phyloP scores from a whole-genome alignment of 2,888 invertebrate species.

The Sarcophaga subvicina region DNA sequence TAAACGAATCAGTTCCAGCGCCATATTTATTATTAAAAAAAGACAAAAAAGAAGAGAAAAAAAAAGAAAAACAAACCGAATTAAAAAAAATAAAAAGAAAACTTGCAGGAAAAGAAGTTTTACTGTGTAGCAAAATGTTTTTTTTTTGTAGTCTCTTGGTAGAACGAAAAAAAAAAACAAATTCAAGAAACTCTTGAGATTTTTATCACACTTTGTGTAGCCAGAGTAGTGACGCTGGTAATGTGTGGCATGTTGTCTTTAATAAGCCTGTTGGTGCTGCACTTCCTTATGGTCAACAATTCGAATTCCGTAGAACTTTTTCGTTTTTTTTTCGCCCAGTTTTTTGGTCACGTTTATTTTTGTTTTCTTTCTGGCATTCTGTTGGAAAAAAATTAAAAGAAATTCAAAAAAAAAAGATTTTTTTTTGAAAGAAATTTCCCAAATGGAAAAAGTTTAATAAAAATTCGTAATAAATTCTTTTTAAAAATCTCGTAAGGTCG shows the following conservation, averaged over 20 bases:
- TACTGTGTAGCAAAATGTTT: background rate
- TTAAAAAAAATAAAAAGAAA: constrained; percentile 26
- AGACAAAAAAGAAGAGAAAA: constrained; percentile 3
- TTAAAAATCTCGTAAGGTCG: too few relatives aligned
- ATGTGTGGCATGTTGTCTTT: constrained; percentile 43
- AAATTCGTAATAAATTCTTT: too few relatives aligned
- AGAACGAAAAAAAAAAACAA: constrained; percentile 29
- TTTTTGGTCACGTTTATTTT: constrained; percentile 20
- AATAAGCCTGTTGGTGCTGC: constrained; percentile 32
- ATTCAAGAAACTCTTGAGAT: background rate
- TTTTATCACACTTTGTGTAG: constrained; percentile 46
- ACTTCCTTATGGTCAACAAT: constrained; percentile 63
- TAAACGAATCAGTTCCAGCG: constrained; percentile 38
- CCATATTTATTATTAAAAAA: constrained; percentile 56
- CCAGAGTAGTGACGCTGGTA: constrained; percentile 19
- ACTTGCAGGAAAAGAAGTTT: constrained; percentile 26
- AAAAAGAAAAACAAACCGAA: constrained; percentile 12
- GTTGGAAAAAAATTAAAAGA: constrained; percentile 15
- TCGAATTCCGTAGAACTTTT: constrained; percentile 34
- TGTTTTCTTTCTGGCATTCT: constrained; percentile 12
- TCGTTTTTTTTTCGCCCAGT: background rate
- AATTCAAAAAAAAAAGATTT: background rate
- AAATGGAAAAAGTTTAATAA: background rate
- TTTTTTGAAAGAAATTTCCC: background rate
- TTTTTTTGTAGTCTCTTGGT: constrained; percentile 5